Conservation (phyloP, 2,888 invertebrate genomes). For the Eupsilia transversa region DNA sequence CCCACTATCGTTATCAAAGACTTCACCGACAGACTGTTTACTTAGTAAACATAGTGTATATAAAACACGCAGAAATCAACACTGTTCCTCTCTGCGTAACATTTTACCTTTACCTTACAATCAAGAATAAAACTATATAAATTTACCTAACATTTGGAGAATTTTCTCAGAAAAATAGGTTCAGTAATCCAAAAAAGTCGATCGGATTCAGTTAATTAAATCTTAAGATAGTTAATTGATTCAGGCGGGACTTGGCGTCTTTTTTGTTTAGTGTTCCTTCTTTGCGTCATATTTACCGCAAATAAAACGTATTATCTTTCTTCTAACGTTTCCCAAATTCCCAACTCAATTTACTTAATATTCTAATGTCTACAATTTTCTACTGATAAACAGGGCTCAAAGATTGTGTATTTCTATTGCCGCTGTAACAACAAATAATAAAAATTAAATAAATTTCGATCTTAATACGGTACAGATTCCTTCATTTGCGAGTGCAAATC, state of each 20-base stretch:
- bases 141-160: not conserved
- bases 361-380: not conserved
- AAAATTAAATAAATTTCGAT: too few species aligned
- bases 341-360: constrained; percentile 9
- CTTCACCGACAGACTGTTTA: not conserved
- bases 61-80: not conserved
- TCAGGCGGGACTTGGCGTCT: too few species aligned
- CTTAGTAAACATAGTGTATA: not conserved
- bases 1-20: not conserved
- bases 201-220: not conserved
- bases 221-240: too few species aligned
- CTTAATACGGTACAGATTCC: too few species aligned
- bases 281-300: too few species aligned
- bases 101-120: not conserved
- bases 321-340: not conserved
- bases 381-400: not conserved
- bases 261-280: too few species aligned
- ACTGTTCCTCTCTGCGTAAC: not conserved
- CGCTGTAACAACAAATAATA: too few species aligned
- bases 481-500: too few species aligned
- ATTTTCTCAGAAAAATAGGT: not conserved
- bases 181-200: too few species aligned
- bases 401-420: too few species aligned
- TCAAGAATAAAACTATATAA: not conserved
- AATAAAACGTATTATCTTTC: too few species aligned